Base-by-base conservation (phyloP, 2,797 vertebrate genomes). In the Vespertilio murinus region DNA sequence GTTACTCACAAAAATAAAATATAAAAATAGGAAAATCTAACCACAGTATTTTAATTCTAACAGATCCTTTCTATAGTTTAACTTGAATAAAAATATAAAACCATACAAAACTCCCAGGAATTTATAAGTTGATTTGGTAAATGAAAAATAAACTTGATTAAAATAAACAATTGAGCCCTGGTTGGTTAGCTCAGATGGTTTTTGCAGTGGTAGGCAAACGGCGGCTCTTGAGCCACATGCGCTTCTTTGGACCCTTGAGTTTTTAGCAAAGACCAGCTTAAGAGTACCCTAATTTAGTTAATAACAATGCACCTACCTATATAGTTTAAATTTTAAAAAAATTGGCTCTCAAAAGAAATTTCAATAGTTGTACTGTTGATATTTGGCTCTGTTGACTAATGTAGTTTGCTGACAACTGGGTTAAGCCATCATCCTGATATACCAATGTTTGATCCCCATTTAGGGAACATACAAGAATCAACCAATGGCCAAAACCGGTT, bases 1-100 rank as follows among this genome's bases (percentile, higher is more conserved):
- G 65, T 49, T 91, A 92, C 47, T 93, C 78, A 75, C 40, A 67
- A 93, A 93, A 88, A 82, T 82, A 23, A 95, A 94, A 91, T 45
- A 28, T 56, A 87, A 89, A 95, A 92, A 45, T 54, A 81, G 52
- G 52, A 67, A 73, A 88, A 73, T 40, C 20, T 87, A 92, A 87
- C 23, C 81, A 92, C 3, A 86, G 12, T 77, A 77, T 91, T 92
- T 94, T 80, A 94, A 96, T 23, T 88, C 12, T 88, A 93, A 45
- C 42, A 90, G 14, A 69, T 14, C 25, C 13, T 73, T 88, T 71
- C 70, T 33, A 73, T 30, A 73, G 28, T 42, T 87, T 90, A 91
- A 86, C 49, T 91, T 83, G 42, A 89, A 69, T 10, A 38, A 35
- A 94, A 83, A 64, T 49, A 49, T 93, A 56, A 64, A 94, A 56